These are phyloP conservation scores for Aphelenchoides avenae DNA, from an alignment of 1,140 invertebrate genomes.

Conservation along the genomic window DNA sequence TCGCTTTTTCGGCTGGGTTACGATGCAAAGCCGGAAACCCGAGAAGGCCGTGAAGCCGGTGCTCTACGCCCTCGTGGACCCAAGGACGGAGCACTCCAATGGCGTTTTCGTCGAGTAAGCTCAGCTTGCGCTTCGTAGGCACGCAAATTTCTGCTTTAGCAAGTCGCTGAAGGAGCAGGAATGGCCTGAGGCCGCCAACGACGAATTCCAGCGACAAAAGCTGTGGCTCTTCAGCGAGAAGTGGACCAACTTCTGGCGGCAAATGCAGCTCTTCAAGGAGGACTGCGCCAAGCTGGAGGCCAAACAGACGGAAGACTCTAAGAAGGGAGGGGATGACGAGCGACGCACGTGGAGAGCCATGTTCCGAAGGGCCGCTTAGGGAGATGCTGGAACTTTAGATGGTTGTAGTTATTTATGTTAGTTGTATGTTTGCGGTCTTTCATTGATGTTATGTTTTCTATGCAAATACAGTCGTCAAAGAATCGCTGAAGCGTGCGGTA, in stretches of 20 bases:
- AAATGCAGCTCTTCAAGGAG: too few relatives aligned
- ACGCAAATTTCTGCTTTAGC: conserved; percentile 22
- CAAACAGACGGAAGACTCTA: too few relatives aligned
- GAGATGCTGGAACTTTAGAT: too few relatives aligned
- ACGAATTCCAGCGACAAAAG: conserved; percentile 31
- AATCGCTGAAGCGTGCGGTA: too few relatives aligned
- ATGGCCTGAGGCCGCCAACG: conserved; percentile 39
- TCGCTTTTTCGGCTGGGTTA: conserved; percentile 42
- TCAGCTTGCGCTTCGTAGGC: conserved; percentile 7
- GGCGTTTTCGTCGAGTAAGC: conserved; percentile 47
- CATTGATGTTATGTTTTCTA: too few relatives aligned
- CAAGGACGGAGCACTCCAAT: conserved; percentile 30
- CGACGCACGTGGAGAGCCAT: too few relatives aligned
- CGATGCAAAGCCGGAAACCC: conserved; percentile 33
- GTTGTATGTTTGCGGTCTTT: too few relatives aligned
- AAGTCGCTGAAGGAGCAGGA: conserved; percentile 25
- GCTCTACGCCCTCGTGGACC: conserved; percentile 51
- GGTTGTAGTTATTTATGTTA: too few relatives aligned
- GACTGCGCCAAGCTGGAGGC: too few relatives aligned
- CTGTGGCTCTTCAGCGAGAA: conserved; percentile 48
- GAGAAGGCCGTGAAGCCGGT: conserved; percentile 47
- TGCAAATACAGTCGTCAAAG: too few relatives aligned
- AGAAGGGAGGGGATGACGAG: too few relatives aligned
- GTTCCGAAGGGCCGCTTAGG: too few relatives aligned
- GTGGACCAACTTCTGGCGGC: conserved; percentile 50